Evolutionary conservation across 2,113 vertebrate genomes (phyloP), one percentile per base, ranked within the genome.

Genomic region (Barnardius zonarius): DNA sequence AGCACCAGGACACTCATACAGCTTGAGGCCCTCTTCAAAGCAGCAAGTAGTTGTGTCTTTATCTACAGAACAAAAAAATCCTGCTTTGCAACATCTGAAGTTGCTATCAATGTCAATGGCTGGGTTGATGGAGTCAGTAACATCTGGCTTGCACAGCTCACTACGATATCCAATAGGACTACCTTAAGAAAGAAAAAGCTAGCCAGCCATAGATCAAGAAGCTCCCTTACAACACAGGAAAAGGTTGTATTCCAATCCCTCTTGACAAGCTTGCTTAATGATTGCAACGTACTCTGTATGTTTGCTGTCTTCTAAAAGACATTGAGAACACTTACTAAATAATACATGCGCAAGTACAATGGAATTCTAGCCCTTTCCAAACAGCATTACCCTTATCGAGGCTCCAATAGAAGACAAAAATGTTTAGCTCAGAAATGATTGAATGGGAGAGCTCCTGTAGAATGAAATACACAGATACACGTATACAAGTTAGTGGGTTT

Each of bases 31-130:
- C 9, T 85, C 54, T 44, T 46, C 9, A 80, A 74, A 67, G 9
- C 19, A 90, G 18, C 17, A 35, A 31, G 39, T 15, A 46, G 13
- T 3, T 73, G 13, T 31, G 13, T 3, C 0, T 62, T 94, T 35
- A 75, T 23, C 20, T n/a, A 19, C 2, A 3, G 52, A 22, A 44
- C 0, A 0, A 43, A 80, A 39, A n/a, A 4, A 0, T 2, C 20
- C 4, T 17, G 27, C 20, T 66, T 61, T 2, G 13, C 28, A 51
- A 11, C n/a, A 66, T 28, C 48, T 76, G 30, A 89, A 89, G 13
- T 39, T 59, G 7, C 13, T 73, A 18, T 59, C 37, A 41, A 6
- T 84, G 25, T 35, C 30, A 77, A 83, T 1, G 1, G 2, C 0
- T 80, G 46, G 17, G 13, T 41, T 85, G 31, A 73, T 24, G 28